These are phyloP conservation scores for Papilio protenor DNA, from an alignment of 2,888 invertebrate genomes.

Conservation along the genomic window DNA sequence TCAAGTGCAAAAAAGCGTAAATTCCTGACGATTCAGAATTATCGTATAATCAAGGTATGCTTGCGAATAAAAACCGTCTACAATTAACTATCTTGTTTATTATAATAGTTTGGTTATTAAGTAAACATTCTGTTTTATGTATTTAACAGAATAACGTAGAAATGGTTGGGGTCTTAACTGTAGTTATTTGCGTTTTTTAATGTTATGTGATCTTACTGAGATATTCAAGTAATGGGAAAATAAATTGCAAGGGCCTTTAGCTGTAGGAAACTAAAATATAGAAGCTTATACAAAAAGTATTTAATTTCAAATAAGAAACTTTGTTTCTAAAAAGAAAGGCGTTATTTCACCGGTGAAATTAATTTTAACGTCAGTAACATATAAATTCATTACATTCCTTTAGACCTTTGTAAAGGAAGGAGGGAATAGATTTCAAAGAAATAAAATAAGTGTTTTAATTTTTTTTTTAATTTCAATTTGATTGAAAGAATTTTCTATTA, in stretches of 20 bases:
- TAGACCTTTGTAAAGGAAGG: no score
- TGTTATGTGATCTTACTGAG: background rate
- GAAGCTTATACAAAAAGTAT: background rate
- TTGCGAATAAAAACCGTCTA: background rate
- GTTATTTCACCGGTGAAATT: no score
- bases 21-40: background rate
- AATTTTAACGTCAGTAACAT: no score
- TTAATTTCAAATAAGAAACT: no score
- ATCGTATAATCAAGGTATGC: constrained; percentile 13
- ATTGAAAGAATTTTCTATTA: background rate
- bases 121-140: constrained; percentile 17
- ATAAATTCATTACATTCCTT: no score
- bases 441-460: no score
- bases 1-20: background rate
- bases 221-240: background rate
- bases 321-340: no score
- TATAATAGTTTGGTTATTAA: background rate
- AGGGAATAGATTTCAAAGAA: background rate
- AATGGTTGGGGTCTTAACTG: background rate
- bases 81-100: constrained; percentile 23
- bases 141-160: background rate
- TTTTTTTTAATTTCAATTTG: background rate
- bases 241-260: background rate
- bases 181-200: background rate
- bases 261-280: background rate